Base-by-base conservation (phyloP, 2,113 vertebrate species). In the Heterotis niloticus region DNA sequence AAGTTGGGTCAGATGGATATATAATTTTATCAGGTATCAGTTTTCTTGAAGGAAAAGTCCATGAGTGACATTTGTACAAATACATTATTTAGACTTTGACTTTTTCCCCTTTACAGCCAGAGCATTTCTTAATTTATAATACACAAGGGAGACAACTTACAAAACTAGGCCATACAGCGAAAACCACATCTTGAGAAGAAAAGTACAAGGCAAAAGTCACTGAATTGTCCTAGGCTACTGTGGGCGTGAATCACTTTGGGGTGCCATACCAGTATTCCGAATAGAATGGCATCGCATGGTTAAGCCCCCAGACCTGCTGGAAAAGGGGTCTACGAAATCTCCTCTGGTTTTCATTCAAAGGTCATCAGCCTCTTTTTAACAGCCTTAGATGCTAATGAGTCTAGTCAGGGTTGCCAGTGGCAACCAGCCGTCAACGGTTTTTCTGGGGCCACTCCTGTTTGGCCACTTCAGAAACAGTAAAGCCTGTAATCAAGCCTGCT, bases 171-270 rank as follows among this genome's bases (percentile, higher is more conserved):
- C n/a, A 23, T n/a, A 24, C 26, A 0, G 60, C 10, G 12, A 18
- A 78, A 70, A 78, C 54, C 66, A 78, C 77, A 78, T 44, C 54
- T 34, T 70, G 14, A 17, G 26, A 29, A 54, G 18, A 59, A 23
- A 78, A 67, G 29, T 12, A 78, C 66, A 60, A 34, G 77, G 24
- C 64, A 57, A 23, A 23, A 78, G 23, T 17, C 28, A 69, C 67
- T 34, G 56, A 65, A 13, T 44, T 14, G 10, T 78, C 18, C n/a
- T 70, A 13, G 1, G 20, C 64, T 66, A 64, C 64, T 18, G 1
- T 23, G 76, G 52, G 51, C 68, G 16, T 52, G 14, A 23, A n/a
- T 26, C 17, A 7, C 20, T 71, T n/a, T 68, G 54, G 51, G 54
- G 34, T 2, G 70, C 70, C n/a, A 54, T 16, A 56, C 20, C 17